Base-by-base conservation (phyloP, 2,888 invertebrate genomes). In the Gerosis bhagava region DNA sequence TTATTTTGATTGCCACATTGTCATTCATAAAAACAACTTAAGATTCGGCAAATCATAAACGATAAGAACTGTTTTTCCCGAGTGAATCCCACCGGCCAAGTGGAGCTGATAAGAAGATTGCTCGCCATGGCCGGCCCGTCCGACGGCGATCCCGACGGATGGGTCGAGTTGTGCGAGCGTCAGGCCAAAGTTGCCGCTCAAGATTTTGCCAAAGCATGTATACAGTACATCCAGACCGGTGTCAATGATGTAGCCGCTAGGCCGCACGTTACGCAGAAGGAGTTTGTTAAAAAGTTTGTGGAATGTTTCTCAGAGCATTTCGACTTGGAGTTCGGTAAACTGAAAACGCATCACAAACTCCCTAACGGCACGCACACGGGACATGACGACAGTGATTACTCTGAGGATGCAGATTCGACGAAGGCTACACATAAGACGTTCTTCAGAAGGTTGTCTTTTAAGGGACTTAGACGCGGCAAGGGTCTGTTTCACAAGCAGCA, bases 401-500 rank as follows among this genome's bases (percentile, higher is more conserved):
- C 94, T 0, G 95, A 96, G 66, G 96, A 96, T 59, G 92, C 93
- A 3, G 93, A 94, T 40, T 95, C 95, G 0, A 95, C 96, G 0
- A 95, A 95, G 80, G 91, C 94, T 40, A 93, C 92, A 57, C 95
- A 94, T 62, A 96, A 96, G 72, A 94, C 96, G 2, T 96, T 97
- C 74, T 94, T 96, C 70, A 90, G 96, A 61, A 90, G 97, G 60
- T 90, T 98, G 53, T 97, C 97, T 15, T 96, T 98, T 64, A 97
- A 97, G 74, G 96, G 96, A 50, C 83, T 97, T 40, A 93, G 95
- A 50, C 73, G 95, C 92, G 94, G 95, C 60, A 92, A 91, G 71
- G 94, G 96, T 26, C 90, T 97, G 35, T 97, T 98, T 67, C 95
- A 96, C 74, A 97, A 97, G 71, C 96, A 96, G 67, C 93, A 95